phyloP scores from a whole-genome alignment of 1,140 invertebrate genomes.

The Drosophila bocqueti region DNA sequence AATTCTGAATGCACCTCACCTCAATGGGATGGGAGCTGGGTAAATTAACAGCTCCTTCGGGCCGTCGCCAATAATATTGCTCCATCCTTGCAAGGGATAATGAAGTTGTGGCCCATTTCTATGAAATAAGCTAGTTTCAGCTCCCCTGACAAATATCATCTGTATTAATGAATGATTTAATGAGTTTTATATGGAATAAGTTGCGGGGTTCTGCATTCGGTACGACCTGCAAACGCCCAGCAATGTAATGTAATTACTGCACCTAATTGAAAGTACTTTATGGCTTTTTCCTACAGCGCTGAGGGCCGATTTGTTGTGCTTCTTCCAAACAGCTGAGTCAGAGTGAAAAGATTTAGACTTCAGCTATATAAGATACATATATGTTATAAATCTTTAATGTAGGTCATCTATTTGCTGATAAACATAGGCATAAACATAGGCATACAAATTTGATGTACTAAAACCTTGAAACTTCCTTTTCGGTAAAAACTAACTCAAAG shows the following conservation, averaged over 20 bases:
- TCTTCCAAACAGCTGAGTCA: neutral
- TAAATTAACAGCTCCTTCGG: slow-evolving; percentile 56
- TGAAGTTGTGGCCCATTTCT: slow-evolving; percentile 25
- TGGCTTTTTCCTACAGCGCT: slow-evolving; percentile 6
- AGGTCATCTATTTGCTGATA: neutral
- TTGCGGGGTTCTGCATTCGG: neutral
- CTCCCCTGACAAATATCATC: neutral
- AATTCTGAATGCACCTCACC: slow-evolving; percentile 51
- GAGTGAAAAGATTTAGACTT: neutral
- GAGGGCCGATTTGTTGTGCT: slow-evolving; percentile 4
- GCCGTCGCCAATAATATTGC: slow-evolving; percentile 26
- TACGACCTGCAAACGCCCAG: neutral
- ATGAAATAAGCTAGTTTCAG: neutral
- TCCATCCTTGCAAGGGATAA: slow-evolving; percentile 19
- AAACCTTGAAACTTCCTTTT: no score
- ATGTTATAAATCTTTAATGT: neutral
- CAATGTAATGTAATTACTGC: slow-evolving; percentile 20
- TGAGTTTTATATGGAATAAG: slow-evolving; percentile 1
- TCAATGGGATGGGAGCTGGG: slow-evolving; percentile 19
- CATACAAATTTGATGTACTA: neutral
- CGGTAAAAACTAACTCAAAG: no score
- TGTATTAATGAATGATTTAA: slow-evolving; percentile 27
- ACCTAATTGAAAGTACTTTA: slow-evolving; percentile 43
- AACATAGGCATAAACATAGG: no score
- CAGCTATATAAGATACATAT: no score